Percentiles rank a stretch among this genome's conserved stretches.
phyloP scores from a whole-genome alignment of 2,113 vertebrate genomes.

The Mustela lutreola region DNA sequence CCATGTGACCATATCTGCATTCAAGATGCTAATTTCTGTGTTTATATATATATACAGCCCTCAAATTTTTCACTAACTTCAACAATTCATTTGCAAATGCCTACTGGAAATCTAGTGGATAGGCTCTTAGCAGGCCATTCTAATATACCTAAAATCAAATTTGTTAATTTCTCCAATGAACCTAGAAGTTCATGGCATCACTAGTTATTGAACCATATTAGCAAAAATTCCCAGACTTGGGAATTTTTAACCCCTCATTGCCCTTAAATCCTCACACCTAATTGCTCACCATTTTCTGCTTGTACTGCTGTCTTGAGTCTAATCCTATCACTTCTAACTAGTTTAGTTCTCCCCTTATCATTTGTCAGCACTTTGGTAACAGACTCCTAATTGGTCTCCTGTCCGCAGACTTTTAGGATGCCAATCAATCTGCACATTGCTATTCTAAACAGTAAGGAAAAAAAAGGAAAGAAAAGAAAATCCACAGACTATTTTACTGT shows the following conservation, averaged over 20 bases:
- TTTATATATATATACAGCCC: background rate
- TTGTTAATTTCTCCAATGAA: background rate
- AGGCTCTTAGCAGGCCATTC: background rate
- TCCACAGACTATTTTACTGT: background rate
- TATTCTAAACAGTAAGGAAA: background rate
- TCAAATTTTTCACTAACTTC: background rate
- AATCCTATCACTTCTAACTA: background rate
- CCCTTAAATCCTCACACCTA: background rate
- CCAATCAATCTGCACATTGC: background rate
- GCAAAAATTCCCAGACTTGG: background rate
- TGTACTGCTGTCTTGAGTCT: background rate
- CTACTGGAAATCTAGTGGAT: background rate
- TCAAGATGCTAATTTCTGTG: background rate
- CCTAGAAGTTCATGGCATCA: background rate
- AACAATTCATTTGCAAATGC: background rate
- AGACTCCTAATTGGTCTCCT: slow-evolving; percentile 4
- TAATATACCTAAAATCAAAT: background rate
- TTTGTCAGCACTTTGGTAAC: background rate
- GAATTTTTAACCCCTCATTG: background rate
- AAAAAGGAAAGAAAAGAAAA: background rate
- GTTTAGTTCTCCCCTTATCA: background rate
- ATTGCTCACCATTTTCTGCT: background rate
- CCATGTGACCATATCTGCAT: background rate
- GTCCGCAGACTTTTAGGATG: background rate
- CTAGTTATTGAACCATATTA: background rate